Base-by-base conservation (phyloP, 2,113 vertebrate genomes). In the Pongo pygmaeus region DNA sequence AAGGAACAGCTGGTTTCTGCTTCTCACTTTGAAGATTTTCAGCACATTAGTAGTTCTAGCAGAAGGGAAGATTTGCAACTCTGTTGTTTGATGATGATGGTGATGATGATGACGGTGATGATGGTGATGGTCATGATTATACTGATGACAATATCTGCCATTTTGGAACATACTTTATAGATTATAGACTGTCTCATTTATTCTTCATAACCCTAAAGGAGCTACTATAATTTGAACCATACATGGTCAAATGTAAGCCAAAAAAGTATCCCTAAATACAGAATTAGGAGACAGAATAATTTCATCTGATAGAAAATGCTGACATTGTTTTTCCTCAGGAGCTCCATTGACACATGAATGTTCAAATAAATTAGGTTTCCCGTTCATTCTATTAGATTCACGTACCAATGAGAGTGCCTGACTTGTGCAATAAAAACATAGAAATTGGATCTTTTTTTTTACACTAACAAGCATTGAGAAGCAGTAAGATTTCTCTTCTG, bases 1-100 rank as follows among this genome's bases (percentile, higher is more conserved):
- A 50, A 16, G 9, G 75, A 92, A 61, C 55, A 94, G 75, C 96
- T 97, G 89, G n/a, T 35, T 80, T 75, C 84, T 87, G 57, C 59
- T 64, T 80, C 91, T 48, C 23, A 10, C 10, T 78, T 30, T 86
- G 81, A 46, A 40, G 1, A 18, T 84, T 94, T 75, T 38, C 72
- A 74, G 8, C 43, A 50, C 52, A 16, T 87, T 30, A 35, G 43
- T 43, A 27, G 30, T 79, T 81, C 77, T 38, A 16, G 72, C 85
- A 75, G 27, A 92, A 52, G 40, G 55, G 43, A 57, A 72, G 30
- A 12, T 72, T 32, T 40, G 16, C 48, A 74, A 22, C 20, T 38
- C 48, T 57, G 18, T 43, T 40, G 27, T 22, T 46, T 52, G 52
- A 20, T 55, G 52, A 55, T 55, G 18, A 55, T 20, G 52, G 18